Evolutionary conservation across 1,140 invertebrate species (phyloP).

Genomic region (Euwallacea fornicatus): DNA sequence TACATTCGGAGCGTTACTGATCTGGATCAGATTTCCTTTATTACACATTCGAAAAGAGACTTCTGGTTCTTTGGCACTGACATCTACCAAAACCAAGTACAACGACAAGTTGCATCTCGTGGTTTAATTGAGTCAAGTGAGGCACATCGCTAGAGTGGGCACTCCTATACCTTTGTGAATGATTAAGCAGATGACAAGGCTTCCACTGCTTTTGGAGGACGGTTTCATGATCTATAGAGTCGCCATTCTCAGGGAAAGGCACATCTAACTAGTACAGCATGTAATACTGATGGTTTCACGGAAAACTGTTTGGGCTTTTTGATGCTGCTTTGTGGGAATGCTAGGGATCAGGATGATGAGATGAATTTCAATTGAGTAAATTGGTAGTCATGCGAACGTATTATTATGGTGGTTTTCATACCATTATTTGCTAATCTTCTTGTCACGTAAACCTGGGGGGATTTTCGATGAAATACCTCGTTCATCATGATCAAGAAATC

Average conservation of each 20-base stretch:
- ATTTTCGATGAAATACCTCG: constrained; percentile 31
- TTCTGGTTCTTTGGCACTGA: constrained; percentile 58
- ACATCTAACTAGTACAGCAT: background rate
- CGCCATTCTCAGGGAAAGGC: background rate
- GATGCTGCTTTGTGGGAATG: constrained; percentile 18
- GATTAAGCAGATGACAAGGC: background rate
- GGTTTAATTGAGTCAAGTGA: constrained; percentile 62
- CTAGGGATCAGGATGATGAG: constrained; percentile 11
- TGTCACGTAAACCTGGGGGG: constrained; percentile 21
- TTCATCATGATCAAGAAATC: constrained; percentile 35
- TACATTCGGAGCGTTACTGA: constrained; percentile 59
- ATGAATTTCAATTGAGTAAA: constrained; percentile 1
- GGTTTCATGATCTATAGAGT: background rate
- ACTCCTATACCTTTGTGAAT: constrained; percentile 12
- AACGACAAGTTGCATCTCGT: constrained; percentile 58
- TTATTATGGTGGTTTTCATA: constrained; percentile 1
- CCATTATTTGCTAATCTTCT: constrained; percentile 13
- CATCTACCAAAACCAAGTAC: constrained; percentile 57
- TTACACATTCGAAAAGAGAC: constrained; percentile 65
- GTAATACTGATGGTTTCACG: constrained; percentile 12
- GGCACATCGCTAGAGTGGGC: constrained; percentile 49
- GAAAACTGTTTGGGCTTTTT: constrained; percentile 18
- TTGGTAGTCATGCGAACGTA: background rate
- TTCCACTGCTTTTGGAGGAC: background rate
- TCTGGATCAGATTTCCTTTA: constrained; percentile 56